These are phyloP conservation scores for Rhopalosiphum padi DNA, from an alignment of 1,140 invertebrate species.

Conservation along the genomic window DNA sequence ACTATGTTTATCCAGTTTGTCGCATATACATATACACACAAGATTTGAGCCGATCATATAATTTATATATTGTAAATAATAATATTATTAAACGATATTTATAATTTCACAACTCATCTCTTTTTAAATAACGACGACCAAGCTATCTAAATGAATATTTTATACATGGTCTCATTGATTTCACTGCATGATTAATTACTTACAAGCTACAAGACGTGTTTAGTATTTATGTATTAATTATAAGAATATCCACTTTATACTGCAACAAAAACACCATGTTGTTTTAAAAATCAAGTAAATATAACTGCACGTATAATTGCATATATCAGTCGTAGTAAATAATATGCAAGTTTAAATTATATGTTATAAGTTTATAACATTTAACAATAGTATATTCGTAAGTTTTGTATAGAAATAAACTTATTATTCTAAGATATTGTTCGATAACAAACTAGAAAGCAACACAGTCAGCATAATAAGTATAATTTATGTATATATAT, in stretches of 20 bases:
- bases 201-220: background rate
- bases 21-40: background rate
- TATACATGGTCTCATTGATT: background rate
- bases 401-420: background rate
- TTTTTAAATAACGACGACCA: background rate
- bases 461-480: background rate
- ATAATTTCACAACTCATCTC: background rate
- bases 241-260: background rate
- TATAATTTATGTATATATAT: background rate
- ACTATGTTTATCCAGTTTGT: background rate
- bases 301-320: background rate
- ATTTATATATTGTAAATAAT: background rate
- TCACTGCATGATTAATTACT: background rate
- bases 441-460: background rate
- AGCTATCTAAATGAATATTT: background rate
- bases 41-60: background rate
- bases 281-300: background rate
- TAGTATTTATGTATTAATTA: background rate
- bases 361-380: background rate
- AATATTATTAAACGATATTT: background rate
- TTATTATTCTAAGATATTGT: background rate
- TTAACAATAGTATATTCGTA: background rate
- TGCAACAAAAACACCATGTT: background rate
- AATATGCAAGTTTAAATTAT: background rate
- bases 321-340: background rate